phyloP scores from a whole-genome alignment of 2,888 invertebrate species.

The Eupithecia exiguata region DNA sequence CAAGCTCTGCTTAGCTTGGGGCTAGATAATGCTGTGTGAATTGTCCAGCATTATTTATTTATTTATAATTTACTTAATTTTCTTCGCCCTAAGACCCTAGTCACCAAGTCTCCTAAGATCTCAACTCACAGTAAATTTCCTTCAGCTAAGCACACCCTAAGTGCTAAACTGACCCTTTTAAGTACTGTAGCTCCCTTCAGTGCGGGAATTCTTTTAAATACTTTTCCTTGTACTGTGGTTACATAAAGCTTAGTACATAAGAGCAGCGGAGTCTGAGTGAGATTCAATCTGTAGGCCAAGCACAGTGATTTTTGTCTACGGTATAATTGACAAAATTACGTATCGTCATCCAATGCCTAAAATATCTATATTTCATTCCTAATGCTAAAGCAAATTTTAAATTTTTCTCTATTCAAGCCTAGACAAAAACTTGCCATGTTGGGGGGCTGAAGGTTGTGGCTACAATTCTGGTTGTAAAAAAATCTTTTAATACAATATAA shows the following conservation, averaged over 20 bases:
- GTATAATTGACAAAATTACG: no score
- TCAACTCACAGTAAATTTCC: slow-evolving; percentile 15
- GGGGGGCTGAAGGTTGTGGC: background rate
- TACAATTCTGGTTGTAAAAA: background rate
- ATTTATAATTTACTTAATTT: background rate
- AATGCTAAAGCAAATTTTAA: no score
- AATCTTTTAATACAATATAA: background rate
- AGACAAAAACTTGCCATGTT: no score
- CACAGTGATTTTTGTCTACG: no score
- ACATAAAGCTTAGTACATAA: slow-evolving; percentile 56
- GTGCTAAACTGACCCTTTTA: slow-evolving; percentile 47
- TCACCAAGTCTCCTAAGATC: background rate
- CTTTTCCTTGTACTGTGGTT: slow-evolving; percentile 47
- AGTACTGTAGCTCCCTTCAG: slow-evolving; percentile 40
- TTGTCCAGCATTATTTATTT: no score
- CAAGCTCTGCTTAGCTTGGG: no score
- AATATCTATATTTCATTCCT: no score
- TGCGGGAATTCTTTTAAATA: slow-evolving; percentile 53
- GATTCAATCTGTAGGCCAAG: background rate
- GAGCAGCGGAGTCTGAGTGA: slow-evolving; percentile 4
- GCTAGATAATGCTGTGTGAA: no score
- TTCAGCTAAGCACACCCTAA: slow-evolving; percentile 27
- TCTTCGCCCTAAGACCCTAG: background rate
- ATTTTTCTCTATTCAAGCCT: no score
- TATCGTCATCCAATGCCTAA: no score